Base-by-base conservation (phyloP, 2,888 invertebrate genomes). In the Nomada ferruginata region DNA sequence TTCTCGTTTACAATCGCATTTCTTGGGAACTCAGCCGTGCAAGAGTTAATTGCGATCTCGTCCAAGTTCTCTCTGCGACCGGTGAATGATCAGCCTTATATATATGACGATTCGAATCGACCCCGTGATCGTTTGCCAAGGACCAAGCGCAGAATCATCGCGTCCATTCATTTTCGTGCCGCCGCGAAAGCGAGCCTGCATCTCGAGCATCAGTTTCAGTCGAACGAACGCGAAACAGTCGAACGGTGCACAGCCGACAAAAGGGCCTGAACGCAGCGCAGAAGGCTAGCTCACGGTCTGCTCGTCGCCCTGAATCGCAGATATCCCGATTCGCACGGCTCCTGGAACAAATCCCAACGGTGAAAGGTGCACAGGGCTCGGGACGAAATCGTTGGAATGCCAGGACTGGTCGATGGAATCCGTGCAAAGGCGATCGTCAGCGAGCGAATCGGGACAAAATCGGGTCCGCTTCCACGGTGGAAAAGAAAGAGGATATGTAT, bases 401-500 rank as follows among this genome's bases (percentile, higher is more conserved):
- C 73, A 20, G 26, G 59, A 26, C 76, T 44, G 69, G 68, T 29
- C 57, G 79, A 79, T 69, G 75, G 79, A 79, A 79, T 79, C 69
- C 69, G 74, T 68, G 74, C 55, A 68, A 78, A 68, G 77, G 52
- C 61, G 76, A 78, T 78, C 73, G 70, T 53, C 55, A 20, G 29
- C 65, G 64, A 81, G 47, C 61, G 81, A 83, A 87, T 83, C 79
- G 76, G 53, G 61, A 74, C 80, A 81, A 87, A 86, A 86, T 86
- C 76, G 75, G 26, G 10, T 29, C 7, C 44, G 23, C 15, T 15
- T 47, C 15, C 26, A 44, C 59, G 53, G 0, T 23, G 52, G 75
- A 65, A 71, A 79, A 82, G 80, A 88, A 86, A 79, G 70, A 81
- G 84, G 80, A 86, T 85, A 85, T 87, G 36, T 36, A 36, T 36